Conservation (phyloP, 2,888 invertebrate species). For the Lypha dubia region DNA sequence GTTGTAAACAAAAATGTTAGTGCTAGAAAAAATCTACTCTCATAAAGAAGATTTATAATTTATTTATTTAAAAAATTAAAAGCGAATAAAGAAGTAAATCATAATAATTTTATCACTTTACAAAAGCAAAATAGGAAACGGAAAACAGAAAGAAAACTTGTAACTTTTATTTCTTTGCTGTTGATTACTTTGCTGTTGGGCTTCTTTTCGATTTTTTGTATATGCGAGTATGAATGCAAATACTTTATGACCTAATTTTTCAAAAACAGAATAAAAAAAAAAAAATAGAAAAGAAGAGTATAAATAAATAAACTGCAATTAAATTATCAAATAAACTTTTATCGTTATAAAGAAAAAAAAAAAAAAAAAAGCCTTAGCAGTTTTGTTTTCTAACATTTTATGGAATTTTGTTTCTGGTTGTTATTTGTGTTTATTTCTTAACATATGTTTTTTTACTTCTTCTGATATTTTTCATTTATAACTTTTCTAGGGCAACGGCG, state of each 20-base stretch:
- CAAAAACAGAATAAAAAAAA: background rate
- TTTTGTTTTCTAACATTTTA: slow-evolving; percentile 30
- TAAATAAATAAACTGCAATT: slow-evolving; percentile 24
- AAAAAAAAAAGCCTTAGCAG: slow-evolving; percentile 13
- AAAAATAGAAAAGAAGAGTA: background rate
- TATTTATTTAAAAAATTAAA: background rate
- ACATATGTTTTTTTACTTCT: slow-evolving; percentile 19
- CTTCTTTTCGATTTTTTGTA: slow-evolving; percentile 13
- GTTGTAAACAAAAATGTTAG: background rate
- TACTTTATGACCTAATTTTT: slow-evolving; percentile 55
- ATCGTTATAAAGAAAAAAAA: slow-evolving; percentile 20
- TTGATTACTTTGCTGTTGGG: slow-evolving; percentile 45
- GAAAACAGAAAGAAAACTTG: background rate
- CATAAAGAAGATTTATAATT: background rate
- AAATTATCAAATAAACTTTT: slow-evolving; percentile 60
- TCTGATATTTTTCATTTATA: slow-evolving; percentile 55
- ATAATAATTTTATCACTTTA: slow-evolving; percentile 52
- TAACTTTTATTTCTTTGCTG: slow-evolving; percentile 36
- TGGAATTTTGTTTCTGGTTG: slow-evolving; percentile 21
- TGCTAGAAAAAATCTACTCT: background rate
- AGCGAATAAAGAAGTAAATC: background rate
- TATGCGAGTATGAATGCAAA: background rate
- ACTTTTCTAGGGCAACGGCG: slow-evolving; percentile 80
- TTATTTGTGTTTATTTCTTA: slow-evolving; percentile 60
- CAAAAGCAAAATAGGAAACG: slow-evolving; percentile 13